These are phyloP conservation scores for Ectropis grisescens DNA, from an alignment of 1,140 invertebrate species.

Conservation along the genomic window DNA sequence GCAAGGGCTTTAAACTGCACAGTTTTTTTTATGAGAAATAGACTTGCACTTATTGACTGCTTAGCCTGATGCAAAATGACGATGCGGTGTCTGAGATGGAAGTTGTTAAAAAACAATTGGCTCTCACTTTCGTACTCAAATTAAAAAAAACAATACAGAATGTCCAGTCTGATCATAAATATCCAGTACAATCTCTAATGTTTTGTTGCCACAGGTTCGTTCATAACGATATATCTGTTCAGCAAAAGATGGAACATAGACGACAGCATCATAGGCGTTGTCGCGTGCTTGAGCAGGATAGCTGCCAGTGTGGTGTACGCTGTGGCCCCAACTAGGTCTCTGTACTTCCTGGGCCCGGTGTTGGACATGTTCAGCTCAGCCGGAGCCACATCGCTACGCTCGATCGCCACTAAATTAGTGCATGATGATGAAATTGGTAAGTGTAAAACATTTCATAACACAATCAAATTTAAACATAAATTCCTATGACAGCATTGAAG, in stretches of 20 bases:
- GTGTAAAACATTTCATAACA: constrained; percentile 16
- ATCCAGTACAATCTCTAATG: too few species aligned
- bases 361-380: constrained; percentile 72
- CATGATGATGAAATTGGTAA: constrained; percentile 68
- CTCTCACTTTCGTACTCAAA: too few species aligned
- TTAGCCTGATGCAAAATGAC: too few species aligned
- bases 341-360: constrained; percentile 67
- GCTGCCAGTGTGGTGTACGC: constrained; percentile 59
- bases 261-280: constrained; percentile 56
- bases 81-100: too few species aligned
- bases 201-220: constrained; percentile 50
- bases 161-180: too few species aligned
- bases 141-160: too few species aligned
- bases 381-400: constrained; percentile 69
- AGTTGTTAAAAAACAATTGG: too few species aligned
- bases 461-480: too few species aligned
- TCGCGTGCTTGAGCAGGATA: constrained; percentile 62
- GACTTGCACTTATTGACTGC: too few species aligned
- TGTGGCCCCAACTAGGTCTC: constrained; percentile 43
- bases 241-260: constrained; percentile 62
- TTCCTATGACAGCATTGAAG: too few species aligned
- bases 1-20: too few species aligned
- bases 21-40: too few species aligned
- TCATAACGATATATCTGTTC: constrained; percentile 64
- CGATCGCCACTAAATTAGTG: constrained; percentile 73